Percentiles rank a stretch among this genome's conserved stretches.
Conservation (phyloP, 2,113 vertebrate species). For the Vulpes ferrilata region DNA sequence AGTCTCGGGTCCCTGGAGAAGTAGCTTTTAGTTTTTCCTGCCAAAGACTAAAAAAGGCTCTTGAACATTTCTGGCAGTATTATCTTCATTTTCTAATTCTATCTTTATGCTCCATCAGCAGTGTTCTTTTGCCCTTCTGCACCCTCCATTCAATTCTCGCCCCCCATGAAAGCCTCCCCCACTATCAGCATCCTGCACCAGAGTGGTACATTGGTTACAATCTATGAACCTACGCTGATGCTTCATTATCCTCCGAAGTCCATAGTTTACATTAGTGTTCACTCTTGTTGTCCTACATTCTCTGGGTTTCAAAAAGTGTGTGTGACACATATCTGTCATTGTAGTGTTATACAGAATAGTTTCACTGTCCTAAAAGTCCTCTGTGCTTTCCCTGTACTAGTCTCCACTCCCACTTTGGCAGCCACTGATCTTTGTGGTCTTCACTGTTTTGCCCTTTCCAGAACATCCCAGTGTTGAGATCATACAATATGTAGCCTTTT, state of each 20-base stretch:
- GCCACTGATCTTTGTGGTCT: not conserved
- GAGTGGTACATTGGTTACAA: not conserved
- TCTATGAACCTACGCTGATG: not conserved
- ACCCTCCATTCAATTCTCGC: rapidly evolving
- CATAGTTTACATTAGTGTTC: not conserved
- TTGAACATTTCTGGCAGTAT: not conserved
- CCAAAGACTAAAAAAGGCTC: not conserved
- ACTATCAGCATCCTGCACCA: not conserved
- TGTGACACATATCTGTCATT: not conserved
- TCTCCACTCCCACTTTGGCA: not conserved
- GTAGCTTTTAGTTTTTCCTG: not conserved
- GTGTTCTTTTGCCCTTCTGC: not conserved
- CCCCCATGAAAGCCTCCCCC: rapidly evolving
- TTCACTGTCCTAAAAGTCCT: not conserved
- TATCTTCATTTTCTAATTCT: not conserved
- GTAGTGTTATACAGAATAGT: not conserved
- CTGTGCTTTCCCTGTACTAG: not conserved
- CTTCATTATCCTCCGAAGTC: not conserved
- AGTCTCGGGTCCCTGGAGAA: not conserved
- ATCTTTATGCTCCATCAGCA: not conserved
- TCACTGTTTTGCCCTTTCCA: not conserved
- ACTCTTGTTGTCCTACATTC: not conserved
- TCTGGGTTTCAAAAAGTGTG: not conserved
- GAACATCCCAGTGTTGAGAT: not conserved
- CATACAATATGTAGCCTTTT: not conserved